A percentile compares a stretch with the other conserved stretches of the same genome.
Conservation (phyloP, 2,113 vertebrate genomes). For the Malaclemys terrapin region DNA sequence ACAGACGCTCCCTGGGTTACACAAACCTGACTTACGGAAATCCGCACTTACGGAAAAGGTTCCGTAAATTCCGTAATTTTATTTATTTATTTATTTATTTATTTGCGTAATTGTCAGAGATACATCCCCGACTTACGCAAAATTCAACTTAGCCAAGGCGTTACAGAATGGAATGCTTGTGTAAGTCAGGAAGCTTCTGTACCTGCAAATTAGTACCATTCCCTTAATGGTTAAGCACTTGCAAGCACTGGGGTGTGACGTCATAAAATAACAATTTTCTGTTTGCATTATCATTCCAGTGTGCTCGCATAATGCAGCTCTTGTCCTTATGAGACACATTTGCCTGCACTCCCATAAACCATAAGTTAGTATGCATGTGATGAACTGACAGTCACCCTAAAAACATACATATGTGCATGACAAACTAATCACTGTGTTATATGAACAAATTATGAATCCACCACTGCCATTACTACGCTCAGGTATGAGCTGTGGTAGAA, state of each 20-base stretch:
- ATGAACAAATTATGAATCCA: background rate
- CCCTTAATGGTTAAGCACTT: background rate
- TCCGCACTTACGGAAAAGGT: no score
- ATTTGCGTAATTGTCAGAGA: no score
- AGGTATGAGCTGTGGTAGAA: background rate
- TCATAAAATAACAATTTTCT: background rate
- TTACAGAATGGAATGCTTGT: no score
- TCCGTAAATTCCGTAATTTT: no score
- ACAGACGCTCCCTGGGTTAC: no score
- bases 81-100: no score
- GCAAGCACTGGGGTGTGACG: background rate
- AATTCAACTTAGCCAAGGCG: no score
- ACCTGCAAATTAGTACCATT: background rate
- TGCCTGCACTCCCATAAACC: background rate
- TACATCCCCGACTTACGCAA: no score
- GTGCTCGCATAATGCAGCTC: background rate
- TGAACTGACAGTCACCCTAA: background rate
- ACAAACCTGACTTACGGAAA: no score
- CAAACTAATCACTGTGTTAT: background rate
- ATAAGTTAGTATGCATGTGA: background rate
- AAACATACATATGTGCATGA: background rate
- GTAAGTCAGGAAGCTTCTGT: no score
- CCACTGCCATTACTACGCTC: background rate
- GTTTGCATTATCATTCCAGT: background rate
- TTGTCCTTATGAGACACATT: background rate